These are phyloP conservation scores for Acleris literana DNA, from an alignment of 2,888 invertebrate genomes.

Conservation along the genomic window DNA sequence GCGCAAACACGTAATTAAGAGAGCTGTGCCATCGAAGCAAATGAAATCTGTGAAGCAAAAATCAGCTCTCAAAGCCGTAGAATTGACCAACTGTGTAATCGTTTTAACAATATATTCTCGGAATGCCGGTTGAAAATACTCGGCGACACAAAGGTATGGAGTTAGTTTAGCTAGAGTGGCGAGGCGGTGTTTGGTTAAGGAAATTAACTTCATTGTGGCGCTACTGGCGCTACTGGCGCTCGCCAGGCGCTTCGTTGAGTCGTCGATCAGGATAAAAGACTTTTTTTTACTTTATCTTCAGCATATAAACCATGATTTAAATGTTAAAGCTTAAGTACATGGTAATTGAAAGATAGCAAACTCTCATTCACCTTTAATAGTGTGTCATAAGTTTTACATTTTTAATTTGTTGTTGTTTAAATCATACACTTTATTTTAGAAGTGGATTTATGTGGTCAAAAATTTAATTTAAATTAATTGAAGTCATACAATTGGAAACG, in stretches of 20 bases:
- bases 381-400: neutral
- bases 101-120: conserved; percentile 3
- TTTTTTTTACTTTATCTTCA: too few species aligned
- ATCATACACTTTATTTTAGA: neutral
- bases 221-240: conserved; percentile 39
- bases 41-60: neutral
- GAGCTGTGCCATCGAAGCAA: neutral
- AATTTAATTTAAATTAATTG: too few species aligned
- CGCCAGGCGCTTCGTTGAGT: neutral
- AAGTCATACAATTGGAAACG: too few species aligned
- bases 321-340: too few species aligned
- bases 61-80: neutral
- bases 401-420: neutral
- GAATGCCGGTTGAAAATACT: conserved; percentile 15
- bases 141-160: conserved; percentile 34
- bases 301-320: too few species aligned
- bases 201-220: conserved; percentile 69
- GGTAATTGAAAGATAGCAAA: too few species aligned
- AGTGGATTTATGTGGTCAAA: neutral
- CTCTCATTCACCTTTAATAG: too few species aligned
- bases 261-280: too few species aligned
- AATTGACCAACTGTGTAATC: conserved; percentile 33
- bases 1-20: neutral
- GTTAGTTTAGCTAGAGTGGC: conserved; percentile 39
- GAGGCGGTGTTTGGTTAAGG: conserved; percentile 58